Evolutionary conservation across 2,113 vertebrate genomes (phyloP), one percentile per base, ranked within the genome.

Genomic region (Etheostoma spectabile): DNA sequence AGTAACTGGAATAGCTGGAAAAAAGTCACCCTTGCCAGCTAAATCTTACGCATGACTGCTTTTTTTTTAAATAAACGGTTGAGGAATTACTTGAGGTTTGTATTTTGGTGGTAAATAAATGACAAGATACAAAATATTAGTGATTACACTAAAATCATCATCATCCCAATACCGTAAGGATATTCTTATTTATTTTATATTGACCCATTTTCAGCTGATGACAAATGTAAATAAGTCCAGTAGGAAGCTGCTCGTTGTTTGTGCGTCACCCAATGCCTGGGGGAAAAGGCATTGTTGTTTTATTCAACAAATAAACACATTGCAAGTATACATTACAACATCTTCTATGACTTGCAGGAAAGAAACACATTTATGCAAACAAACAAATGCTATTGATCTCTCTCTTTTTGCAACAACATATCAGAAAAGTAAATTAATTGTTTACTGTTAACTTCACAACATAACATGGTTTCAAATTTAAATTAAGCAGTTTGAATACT

Each of bases 271-370:
- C 16, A 65, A 14, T 1, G 27, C 27, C 27, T 27, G 27, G 27
- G 27, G 10, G 46, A 33, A 52, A 19, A 5, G 11, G 5, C 13
- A 4, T 8, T 1, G 4, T 18, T 70, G 35, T 42, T 42, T 42
- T 42, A 84, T 85, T 89, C 22, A 27, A 70, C 30, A 82, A 72
- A 90, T 72, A 68, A 69, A 67, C 18, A 81, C 21, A 72, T 38
- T 52, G 22, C 21, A 13, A 72, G 10, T 38, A 56, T n/a, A 86
- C 56, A 74, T 48, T 10, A 76, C 49, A 82, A 61, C 49, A 72
- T 57, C 2, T 66, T 80, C 18, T 1, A 59, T 21, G 45, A 80
- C 12, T 66, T 61, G 6, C 48, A 74, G 45, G 62, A 55, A 6
- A 42, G 2, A 74, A 63, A 45, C 55, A 75, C 56, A 52, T 63